Evolutionary conservation across 2,797 vertebrate genomes (phyloP).

Genomic region (Crocodylus rhombifer): DNA sequence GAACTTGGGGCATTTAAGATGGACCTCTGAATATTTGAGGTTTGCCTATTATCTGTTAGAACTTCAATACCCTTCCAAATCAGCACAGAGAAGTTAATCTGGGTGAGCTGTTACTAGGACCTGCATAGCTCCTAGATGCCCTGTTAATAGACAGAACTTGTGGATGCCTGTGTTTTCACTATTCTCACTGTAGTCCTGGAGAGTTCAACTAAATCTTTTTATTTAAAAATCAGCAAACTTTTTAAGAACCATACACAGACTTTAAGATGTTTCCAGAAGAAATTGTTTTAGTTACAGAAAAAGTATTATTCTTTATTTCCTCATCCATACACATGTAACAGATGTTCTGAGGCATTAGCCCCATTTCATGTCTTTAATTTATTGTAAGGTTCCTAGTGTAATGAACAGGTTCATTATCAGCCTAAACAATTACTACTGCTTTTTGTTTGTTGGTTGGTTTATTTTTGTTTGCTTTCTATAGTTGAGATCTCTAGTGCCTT

Average conservation of each 20-base stretch:
- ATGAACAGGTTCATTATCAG: background rate
- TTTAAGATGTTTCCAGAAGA: background rate
- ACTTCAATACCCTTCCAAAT: background rate
- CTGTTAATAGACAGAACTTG: fast-evolving
- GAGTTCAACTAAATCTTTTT: background rate
- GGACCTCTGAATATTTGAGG: background rate
- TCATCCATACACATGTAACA: too few relatives aligned
- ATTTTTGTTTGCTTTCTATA: background rate
- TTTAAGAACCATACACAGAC: background rate
- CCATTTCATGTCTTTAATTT: background rate
- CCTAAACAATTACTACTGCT: background rate
- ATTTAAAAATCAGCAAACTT: background rate
- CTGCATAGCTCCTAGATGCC: background rate
- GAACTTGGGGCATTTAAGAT: background rate
- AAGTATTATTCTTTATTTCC: background rate
- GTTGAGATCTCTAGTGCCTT: background rate
- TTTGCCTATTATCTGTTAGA: background rate
- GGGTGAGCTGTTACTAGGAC: fast-evolving
- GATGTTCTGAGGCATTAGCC: background rate
- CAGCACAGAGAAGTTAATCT: background rate
- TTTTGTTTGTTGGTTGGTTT: background rate
- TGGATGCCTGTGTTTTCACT: background rate
- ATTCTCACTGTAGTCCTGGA: background rate
- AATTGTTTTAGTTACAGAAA: background rate
- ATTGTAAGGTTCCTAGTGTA: fast-evolving